Evolutionary conservation across 2,113 vertebrate genomes (phyloP).

Genomic region (Paedocypris sp.): DNA sequence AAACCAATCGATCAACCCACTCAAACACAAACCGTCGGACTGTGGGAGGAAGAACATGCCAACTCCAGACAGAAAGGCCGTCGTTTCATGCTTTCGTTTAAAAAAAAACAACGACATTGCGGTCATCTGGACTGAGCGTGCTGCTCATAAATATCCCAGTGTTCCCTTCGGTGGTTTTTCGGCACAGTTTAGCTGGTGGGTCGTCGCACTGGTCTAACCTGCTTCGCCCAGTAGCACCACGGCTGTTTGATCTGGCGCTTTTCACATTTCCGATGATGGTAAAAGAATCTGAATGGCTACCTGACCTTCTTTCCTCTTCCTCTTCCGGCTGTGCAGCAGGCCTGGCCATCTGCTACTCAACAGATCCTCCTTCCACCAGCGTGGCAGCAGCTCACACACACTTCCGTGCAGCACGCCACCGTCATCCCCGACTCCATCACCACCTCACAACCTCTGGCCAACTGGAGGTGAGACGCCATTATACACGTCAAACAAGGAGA

Average conservation of each 20-base stretch:
- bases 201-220: slow-evolving; percentile 1
- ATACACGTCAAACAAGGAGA: too few species aligned
- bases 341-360: slow-evolving; percentile 92
- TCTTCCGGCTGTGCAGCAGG: slow-evolving; percentile 65
- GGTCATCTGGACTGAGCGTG: too few species aligned
- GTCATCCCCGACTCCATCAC: slow-evolving; percentile 93
- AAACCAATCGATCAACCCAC: too few species aligned
- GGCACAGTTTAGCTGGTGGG: slow-evolving; percentile 27
- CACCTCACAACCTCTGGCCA: slow-evolving; percentile 78
- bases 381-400: slow-evolving; percentile 97
- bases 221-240: not conserved
- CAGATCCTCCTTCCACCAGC: slow-evolving; percentile 92
- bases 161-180: slow-evolving; percentile 28
- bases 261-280: not conserved
- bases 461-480: slow-evolving; percentile 79
- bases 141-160: slow-evolving; percentile 20
- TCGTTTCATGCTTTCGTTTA: too few species aligned
- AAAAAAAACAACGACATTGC: too few species aligned
- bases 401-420: slow-evolving; percentile 88
- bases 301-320: not conserved
- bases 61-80: too few species aligned
- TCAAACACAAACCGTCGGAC: too few species aligned
- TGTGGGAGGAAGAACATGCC: too few species aligned
- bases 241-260: not conserved
- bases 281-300: slow-evolving; percentile 19